These are phyloP conservation scores for Tupaia chinensis DNA, from an alignment of 2,113 vertebrate species.

Conservation along the genomic window DNA sequence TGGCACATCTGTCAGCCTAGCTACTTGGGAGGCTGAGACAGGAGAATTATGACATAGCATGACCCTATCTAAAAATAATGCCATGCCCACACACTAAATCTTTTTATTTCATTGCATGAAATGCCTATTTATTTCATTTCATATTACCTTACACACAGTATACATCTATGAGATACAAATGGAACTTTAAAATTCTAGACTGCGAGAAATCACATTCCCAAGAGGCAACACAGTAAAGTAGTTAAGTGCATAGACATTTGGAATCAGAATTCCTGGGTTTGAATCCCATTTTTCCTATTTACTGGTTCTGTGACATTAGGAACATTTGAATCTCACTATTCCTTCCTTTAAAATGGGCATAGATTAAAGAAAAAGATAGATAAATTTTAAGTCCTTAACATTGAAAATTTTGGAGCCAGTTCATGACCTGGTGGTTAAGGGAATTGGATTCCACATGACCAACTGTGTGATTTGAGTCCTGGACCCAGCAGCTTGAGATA, in stretches of 20 bases:
- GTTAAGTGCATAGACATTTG: not conserved
- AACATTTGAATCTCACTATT: slow-evolving; percentile 13
- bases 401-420: not conserved
- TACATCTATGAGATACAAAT: not conserved
- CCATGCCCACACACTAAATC: too few species aligned
- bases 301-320: not conserved
- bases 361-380: not conserved
- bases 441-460: too few species aligned
- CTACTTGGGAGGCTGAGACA: too few species aligned
- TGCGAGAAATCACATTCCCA: not conserved
- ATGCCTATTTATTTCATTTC: slow-evolving; percentile 16
- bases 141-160: not conserved
- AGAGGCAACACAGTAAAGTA: not conserved
- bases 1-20: too few species aligned
- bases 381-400: not conserved
- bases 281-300: not conserved
- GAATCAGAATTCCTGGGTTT: not conserved
- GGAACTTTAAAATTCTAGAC: not conserved
- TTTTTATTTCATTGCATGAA: not conserved
- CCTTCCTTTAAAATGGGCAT: not conserved
- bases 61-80: too few species aligned
- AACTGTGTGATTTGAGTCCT: too few species aligned
- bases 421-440: too few species aligned
- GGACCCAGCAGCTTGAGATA: too few species aligned
- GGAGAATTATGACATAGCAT: too few species aligned